Evolutionary conservation across 2,888 invertebrate species (phyloP).

Genomic region (Diogma glabrata): DNA sequence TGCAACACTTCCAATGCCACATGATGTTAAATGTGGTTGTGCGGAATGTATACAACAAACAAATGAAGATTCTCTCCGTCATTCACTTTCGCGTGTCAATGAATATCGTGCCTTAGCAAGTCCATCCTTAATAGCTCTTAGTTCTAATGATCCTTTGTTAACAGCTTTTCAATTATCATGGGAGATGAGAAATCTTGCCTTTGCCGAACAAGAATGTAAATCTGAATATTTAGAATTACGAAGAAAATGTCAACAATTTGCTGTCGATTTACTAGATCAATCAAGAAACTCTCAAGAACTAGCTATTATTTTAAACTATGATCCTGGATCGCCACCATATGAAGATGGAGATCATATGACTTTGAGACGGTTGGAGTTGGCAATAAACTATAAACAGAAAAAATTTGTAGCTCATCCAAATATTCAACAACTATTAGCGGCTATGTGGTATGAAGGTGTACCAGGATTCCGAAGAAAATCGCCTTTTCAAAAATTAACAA

Average conservation of each 20-base stretch:
- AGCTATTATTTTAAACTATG: constrained; percentile 87
- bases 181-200: constrained; percentile 81
- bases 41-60: constrained; percentile 71
- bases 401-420: constrained; percentile 95
- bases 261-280: constrained; percentile 82
- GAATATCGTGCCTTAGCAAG: constrained; percentile 86
- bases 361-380: constrained; percentile 74
- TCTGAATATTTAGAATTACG: constrained; percentile 77
- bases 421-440: constrained; percentile 81
- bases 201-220: constrained; percentile 89
- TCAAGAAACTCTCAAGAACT: constrained; percentile 86
- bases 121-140: constrained; percentile 86
- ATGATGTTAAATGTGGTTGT: constrained; percentile 82
- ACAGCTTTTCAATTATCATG: constrained; percentile 92
- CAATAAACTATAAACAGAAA: constrained; percentile 91
- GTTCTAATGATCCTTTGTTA: constrained; percentile 83
- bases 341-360: constrained; percentile 74
- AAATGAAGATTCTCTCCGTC: constrained; percentile 61
- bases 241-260: constrained; percentile 80
- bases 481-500: constrained; percentile 56
- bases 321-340: constrained; percentile 60
- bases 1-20: constrained; percentile 81
- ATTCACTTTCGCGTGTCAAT: constrained; percentile 82
- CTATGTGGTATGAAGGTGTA: constrained; percentile 92
- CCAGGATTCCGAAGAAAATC: constrained; percentile 84